Evolutionary conservation across 2,113 vertebrate genomes (phyloP), one percentile per base, ranked within the genome.

Genomic region (Scomber scombrus): DNA sequence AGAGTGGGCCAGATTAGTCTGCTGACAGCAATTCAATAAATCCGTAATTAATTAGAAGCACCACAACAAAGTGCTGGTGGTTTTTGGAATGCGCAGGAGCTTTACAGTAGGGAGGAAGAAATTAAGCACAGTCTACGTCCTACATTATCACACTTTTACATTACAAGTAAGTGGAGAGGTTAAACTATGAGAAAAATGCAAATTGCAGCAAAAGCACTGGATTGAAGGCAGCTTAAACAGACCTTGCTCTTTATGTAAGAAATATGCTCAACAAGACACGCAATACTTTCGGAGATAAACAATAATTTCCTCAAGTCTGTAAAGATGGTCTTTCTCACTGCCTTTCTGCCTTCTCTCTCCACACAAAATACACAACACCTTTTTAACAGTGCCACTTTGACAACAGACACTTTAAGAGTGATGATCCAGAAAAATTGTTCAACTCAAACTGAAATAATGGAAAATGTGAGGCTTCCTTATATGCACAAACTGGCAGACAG

Each of bases 181-280:
- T n/a, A 63, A 64, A 49, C 26, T 3, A 52, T 2, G 2, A 23
- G 9, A 46, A 62, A 62, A 50, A 72, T 19, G 21, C 43, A 63
- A 73, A 61, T 18, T 10, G 19, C 29, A 18, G 62, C 19, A 46
- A 50, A 14, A 71, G 4, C 18, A 7, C 55, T 26, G 7, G 4
- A 5, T 58, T 52, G 26, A 84, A 15, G 18, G 40, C 50, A 12
- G 69, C 10, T 29, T 43, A 64, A 76, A 69, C 66, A 71, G 63
- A 84, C 68, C 63, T 78, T 68, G 77, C 77, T 89, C 70, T 75
- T 62, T 67, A 69, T 18, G 11, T 29, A 56, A 79, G 80, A 49
- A 61, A 85, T 66, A 69, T 78, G 26, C 85, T 88, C 71, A 78
- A 86, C 86, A 82, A 74, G 67, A 68, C 70, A 58, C 55, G 75